These are phyloP conservation scores for Holotrichia oblita DNA, from an alignment of 1,140 invertebrate genomes.

Conservation along the genomic window DNA sequence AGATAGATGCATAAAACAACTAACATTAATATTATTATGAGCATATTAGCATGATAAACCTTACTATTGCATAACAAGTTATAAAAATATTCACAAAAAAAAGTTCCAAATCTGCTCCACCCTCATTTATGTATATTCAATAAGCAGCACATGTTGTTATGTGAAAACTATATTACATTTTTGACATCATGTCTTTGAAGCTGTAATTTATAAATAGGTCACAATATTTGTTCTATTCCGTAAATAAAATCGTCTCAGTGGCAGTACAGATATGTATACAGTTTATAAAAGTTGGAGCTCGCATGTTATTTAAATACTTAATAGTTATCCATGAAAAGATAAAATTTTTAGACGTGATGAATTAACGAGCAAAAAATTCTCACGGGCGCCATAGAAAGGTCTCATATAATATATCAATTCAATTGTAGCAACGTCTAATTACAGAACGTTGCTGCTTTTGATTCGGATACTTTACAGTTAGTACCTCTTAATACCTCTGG, in stretches of 20 bases:
- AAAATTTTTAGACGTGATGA: slow-evolving; percentile 10
- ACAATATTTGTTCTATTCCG: neutral
- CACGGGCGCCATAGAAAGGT: neutral
- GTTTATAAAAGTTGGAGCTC: neutral
- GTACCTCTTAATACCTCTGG: neutral
- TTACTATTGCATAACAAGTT: too few species aligned
- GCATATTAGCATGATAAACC: too few species aligned
- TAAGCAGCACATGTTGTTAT: too few species aligned
- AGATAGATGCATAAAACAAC: too few species aligned
- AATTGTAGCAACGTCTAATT: slow-evolving; percentile 23
- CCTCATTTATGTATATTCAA: too few species aligned
- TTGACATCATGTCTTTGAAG: neutral
- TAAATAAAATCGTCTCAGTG: neutral
- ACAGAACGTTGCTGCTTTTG: neutral
- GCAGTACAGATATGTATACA: neutral
- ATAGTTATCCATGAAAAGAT: neutral
- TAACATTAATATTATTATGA: too few species aligned
- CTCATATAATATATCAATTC: slow-evolving; percentile 22
- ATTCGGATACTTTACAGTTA: slow-evolving; percentile 27
- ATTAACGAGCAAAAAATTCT: slow-evolving; percentile 28
- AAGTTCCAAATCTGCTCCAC: too few species aligned
- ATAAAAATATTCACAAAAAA: too few species aligned
- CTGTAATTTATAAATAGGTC: neutral
- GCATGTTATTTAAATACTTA: neutral
- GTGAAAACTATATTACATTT: too few species aligned